Conservation (phyloP, 2,797 vertebrate species). For the Thamnophis elegans region DNA sequence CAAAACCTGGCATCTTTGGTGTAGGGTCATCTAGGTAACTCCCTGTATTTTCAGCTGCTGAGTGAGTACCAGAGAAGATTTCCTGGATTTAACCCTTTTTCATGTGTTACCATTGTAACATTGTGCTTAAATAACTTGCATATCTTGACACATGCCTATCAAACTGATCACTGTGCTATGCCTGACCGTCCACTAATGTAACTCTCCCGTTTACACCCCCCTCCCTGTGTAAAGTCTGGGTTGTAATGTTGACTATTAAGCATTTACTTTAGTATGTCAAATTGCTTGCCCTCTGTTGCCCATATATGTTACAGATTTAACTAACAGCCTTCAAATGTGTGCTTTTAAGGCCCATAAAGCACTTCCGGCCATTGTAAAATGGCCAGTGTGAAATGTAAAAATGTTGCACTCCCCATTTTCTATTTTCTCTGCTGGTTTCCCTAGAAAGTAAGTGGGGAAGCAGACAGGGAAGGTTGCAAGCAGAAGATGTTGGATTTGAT, state of each 20-base stretch:
- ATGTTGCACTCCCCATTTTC: background rate
- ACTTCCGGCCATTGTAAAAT: background rate
- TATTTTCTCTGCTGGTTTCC: background rate
- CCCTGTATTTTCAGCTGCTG: no score
- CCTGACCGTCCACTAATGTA: background rate
- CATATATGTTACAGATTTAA: background rate
- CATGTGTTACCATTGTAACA: no score
- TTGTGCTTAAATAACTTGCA: background rate
- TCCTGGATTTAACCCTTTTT: no score
- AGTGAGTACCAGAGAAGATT: no score
- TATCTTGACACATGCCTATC: background rate
- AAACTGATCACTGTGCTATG: background rate
- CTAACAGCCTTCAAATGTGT: background rate
- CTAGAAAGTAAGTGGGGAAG: background rate
- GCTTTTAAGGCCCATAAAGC: background rate
- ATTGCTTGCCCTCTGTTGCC: background rate
- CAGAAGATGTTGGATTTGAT: background rate
- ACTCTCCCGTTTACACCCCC: background rate
- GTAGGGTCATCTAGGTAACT: no score
- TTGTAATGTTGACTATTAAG: background rate
- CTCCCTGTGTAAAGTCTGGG: background rate
- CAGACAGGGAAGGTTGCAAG: background rate
- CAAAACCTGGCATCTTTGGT: no score
- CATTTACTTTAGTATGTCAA: background rate
- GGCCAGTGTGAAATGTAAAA: background rate